Conservation (phyloP, 2,888 invertebrate species). For the Reticulitermes lucifugus region DNA sequence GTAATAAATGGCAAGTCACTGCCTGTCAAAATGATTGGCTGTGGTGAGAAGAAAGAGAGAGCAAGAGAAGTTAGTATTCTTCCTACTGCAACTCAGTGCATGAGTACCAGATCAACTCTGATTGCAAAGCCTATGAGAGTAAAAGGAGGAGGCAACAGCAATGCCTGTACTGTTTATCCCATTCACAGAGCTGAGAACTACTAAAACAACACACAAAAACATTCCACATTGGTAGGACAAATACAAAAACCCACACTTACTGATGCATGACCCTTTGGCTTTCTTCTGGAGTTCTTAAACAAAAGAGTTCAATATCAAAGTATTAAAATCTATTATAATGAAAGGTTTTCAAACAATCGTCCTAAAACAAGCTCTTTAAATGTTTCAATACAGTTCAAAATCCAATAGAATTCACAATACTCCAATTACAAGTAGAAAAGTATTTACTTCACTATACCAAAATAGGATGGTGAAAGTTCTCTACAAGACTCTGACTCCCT, state of each 20-base stretch:
- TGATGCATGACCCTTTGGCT: conserved; percentile 55
- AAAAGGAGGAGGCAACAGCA: conserved; percentile 1
- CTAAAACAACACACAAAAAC: conserved; percentile 24
- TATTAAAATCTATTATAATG: not conserved
- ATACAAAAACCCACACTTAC: conserved; percentile 54
- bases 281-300: conserved; percentile 57
- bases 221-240: conserved; percentile 1
- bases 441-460: no score
- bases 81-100: not conserved
- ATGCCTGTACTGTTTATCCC: not conserved
- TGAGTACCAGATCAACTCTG: not conserved
- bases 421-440: no score
- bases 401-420: no score
- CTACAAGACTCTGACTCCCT: no score
- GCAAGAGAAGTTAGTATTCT: no score
- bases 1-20: no score
- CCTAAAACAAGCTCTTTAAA: not conserved
- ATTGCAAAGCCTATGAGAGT: not conserved
- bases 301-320: conserved; percentile 49
- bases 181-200: not conserved
- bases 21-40: no score
- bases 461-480: no score
- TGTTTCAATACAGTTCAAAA: not conserved
- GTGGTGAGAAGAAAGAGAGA: no score
- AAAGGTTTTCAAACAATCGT: not conserved